Evolutionary conservation across 2,113 vertebrate species (phyloP), one percentile per base, ranked within the genome.

Genomic region (Egretta garzetta): DNA sequence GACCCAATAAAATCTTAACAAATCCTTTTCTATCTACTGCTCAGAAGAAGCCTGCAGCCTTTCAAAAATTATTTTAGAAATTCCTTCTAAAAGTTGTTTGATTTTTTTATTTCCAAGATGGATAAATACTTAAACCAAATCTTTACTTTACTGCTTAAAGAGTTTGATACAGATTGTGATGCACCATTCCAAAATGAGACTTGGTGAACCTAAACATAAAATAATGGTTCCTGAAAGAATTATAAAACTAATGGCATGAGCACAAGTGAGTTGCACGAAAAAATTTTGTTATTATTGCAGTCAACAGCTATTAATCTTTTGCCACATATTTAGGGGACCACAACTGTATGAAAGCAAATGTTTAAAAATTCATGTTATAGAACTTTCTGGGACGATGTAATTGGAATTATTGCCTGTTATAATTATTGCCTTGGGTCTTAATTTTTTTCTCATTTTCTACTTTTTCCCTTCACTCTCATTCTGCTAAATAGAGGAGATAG

Each of bases 341-440:
- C 19, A 82, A 80, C 35, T 85, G n/a, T 24, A 84, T 13, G 30
- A 91, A 93, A 92, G 91, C 24, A 77, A 94, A 97, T 64, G 56
- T 90, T 96, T 96, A 93, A 96, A 95, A 97, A 91, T 89, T 93
- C 79, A 93, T 96, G 75, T 73, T 93, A 91, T 60, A 80, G 86
- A 94, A 95, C 49, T 83, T 86, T 70, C 75, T 77, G 72, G 80
- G 90, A 93, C 87, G 80, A 84, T 33, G 60, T 95, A 94, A 90
- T 95, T 96, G 86, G 70, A 94, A 92, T 96, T 96, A 96, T 67
- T 97, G 60, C 43, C 77, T 81, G 21, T 24, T 91, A 39, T 68
- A 91, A 93, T 86, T 96, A 94, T 52, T 85, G 27, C 43, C 63
- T 86, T 93, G 39, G 45, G 59, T 72, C 60, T 88, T 79, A 39